Evolutionary conservation across 1,140 invertebrate species (phyloP).

Genomic region (Drosophila albomicans): DNA sequence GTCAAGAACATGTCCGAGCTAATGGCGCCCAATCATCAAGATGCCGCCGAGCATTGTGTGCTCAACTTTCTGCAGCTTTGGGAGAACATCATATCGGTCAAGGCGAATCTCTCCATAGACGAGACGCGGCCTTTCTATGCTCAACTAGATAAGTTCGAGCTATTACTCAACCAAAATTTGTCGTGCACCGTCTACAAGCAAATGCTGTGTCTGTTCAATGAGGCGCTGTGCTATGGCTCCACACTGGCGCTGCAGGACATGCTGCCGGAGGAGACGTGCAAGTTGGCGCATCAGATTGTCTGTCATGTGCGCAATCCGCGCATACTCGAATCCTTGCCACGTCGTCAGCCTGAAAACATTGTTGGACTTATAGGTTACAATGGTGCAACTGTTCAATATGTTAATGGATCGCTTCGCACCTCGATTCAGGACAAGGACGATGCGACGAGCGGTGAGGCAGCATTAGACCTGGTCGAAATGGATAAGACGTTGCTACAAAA

Average conservation of each 20-base stretch:
- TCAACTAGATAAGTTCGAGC: conserved; percentile 92
- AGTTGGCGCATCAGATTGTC: conserved; percentile 92
- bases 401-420: conserved; percentile 28
- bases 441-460: conserved; percentile 27
- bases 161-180: conserved; percentile 89
- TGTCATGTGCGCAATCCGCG: conserved; percentile 93
- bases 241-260: conserved; percentile 94
- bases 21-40: conserved; percentile 86
- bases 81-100: conserved; percentile 96
- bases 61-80: conserved; percentile 93
- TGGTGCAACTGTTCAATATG: conserved; percentile 75
- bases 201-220: conserved; percentile 93
- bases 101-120: conserved; percentile 94
- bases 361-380: conserved; percentile 87
- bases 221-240: conserved; percentile 95
- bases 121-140: conserved; percentile 95
- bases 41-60: conserved; percentile 89
- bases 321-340: conserved; percentile 88
- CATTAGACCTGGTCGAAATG: conserved; percentile 81
- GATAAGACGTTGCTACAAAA: conserved; percentile 92
- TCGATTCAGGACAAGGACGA: conserved; percentile 62
- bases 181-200: conserved; percentile 93
- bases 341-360: conserved; percentile 85
- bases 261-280: conserved; percentile 94
- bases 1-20: conserved; percentile 89